Base-by-base conservation (phyloP, 2,113 vertebrate species). In the Myiopsitta monachus region DNA sequence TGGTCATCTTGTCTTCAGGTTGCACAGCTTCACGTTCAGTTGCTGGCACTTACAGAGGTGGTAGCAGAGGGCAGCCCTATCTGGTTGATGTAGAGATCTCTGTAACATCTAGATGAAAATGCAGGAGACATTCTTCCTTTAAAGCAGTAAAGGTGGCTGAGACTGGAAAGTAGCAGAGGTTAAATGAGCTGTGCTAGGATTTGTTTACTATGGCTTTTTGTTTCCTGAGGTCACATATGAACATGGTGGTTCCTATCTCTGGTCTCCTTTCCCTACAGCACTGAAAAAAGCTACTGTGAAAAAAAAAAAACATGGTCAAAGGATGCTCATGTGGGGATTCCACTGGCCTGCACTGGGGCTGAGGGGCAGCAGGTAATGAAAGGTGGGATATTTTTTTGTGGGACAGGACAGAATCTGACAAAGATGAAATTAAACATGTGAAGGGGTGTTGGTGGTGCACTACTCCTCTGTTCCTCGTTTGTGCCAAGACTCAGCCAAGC, bases 381-480 rank as follows among this genome's bases (percentile, higher is more conserved):
- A 5, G 4, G 13, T 0, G 4, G 27, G 30, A 18, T 0, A 0
- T 14, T 81, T 83, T 83, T 33, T 15, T 61, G 55, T 72, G 0
- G 2, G 68, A 41, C 9, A 41, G 23, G 5, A 23, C 61, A n/a
- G 24, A 1, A 14, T 5, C 49, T 63, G 41, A 27, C 31, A 76
- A 49, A 88, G 82, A 30, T 14, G 5, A 21, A 69, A 4, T 33
- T 8, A 18, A 55, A 22, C 4, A 3, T 0, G 2, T 12, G 41
- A 24, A 15, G 49, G 23, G 14, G 6, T 11, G n/a, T 4, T 7
- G 5, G 36, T 14, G 4, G 2, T 57, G 19, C 55, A 22, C 39
- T 38, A 18, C 11, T 75, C n/a, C 47, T 76, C 31, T n/a, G 3
- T 9, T 62, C 18, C 47, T 38, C 0, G 0, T 17, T 69, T 6